Conservation (phyloP, 2,113 vertebrate species). For the Oreochromis spilurus region DNA sequence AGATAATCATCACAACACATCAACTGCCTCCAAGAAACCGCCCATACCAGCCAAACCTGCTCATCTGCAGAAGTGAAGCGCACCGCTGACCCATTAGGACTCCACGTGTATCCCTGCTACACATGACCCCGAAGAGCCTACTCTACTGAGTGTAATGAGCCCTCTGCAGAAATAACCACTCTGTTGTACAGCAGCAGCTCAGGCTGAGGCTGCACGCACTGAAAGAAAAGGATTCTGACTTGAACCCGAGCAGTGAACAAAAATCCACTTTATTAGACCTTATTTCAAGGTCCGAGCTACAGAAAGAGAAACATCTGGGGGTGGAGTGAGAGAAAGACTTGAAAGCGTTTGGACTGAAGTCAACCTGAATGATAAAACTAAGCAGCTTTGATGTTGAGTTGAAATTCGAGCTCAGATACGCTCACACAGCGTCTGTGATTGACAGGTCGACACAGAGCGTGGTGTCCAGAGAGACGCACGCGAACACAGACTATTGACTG, state of each 20-base stretch:
- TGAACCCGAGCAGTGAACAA: not conserved
- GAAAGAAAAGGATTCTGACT: not conserved
- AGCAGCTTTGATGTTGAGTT: slow-evolving; percentile 33
- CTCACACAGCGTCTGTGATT: slow-evolving; percentile 6
- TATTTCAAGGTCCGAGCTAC: not conserved
- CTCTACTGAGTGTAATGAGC: not conserved
- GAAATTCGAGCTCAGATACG: not conserved
- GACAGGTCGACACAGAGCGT: not conserved
- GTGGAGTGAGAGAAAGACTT: slow-evolving; percentile 3
- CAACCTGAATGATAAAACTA: slow-evolving; percentile 30
- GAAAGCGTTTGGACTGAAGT: slow-evolving; percentile 12
- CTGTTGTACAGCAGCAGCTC: not conserved
- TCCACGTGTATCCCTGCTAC: not conserved
- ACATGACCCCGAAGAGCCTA: not conserved
- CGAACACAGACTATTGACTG: not conserved
- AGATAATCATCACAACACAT: not conserved
- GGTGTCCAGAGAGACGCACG: not conserved
- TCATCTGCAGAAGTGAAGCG: slow-evolving; percentile 39
- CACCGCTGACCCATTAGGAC: not conserved
- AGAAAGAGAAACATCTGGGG: not conserved
- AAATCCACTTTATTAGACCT: not conserved
- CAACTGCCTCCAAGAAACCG: slow-evolving; percentile 23
- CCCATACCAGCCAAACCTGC: slow-evolving; percentile 56
- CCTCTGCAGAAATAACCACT: not conserved
- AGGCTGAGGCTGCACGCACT: not conserved